These are phyloP conservation scores for Agrypnia vestita DNA, from an alignment of 1,140 invertebrate genomes.

Conservation along the genomic window DNA sequence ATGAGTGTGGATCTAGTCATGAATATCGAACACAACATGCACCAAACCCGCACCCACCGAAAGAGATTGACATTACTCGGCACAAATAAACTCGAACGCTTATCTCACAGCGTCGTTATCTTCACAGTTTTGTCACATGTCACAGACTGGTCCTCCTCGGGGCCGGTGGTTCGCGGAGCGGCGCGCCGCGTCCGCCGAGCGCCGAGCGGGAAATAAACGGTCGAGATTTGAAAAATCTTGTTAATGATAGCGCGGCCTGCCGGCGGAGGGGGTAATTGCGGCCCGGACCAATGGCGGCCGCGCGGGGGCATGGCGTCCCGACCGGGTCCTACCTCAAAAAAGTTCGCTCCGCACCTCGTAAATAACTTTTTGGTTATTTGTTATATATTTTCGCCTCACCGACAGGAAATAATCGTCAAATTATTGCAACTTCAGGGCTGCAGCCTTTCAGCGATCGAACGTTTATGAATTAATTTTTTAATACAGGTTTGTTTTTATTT, in stretches of 20 bases:
- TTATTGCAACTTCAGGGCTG: background rate
- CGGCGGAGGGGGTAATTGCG: conserved; percentile 50
- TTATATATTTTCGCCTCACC: conserved; percentile 27
- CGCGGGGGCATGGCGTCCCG: conserved; percentile 1
- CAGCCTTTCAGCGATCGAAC: too few relatives aligned
- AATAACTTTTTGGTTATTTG: conserved; percentile 42
- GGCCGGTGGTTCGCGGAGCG: background rate
- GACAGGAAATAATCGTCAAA: conserved; percentile 40
- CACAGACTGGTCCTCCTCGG: conserved; percentile 11
- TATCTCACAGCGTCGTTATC: conserved; percentile 21
- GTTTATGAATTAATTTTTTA: too few relatives aligned
- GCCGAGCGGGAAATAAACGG: conserved; percentile 54
- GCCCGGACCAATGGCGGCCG: conserved; percentile 34
- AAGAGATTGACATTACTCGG: conserved; percentile 68
- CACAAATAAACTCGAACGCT: background rate
- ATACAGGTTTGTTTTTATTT: too few relatives aligned
- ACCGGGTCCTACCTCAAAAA: conserved; percentile 41
- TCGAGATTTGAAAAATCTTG: conserved; percentile 55
- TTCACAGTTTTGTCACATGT: conserved; percentile 46
- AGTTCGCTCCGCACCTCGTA: conserved; percentile 36
- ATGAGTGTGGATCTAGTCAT: conserved; percentile 76
- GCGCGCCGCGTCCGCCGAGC: conserved; percentile 15
- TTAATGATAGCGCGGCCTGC: conserved; percentile 36
- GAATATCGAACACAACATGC: conserved; percentile 69
- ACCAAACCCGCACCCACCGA: conserved; percentile 75